These are phyloP conservation scores for Palythoa grandiflora DNA, from an alignment of 92 coral and sea anemone species.

Conservation along the genomic window DNA sequence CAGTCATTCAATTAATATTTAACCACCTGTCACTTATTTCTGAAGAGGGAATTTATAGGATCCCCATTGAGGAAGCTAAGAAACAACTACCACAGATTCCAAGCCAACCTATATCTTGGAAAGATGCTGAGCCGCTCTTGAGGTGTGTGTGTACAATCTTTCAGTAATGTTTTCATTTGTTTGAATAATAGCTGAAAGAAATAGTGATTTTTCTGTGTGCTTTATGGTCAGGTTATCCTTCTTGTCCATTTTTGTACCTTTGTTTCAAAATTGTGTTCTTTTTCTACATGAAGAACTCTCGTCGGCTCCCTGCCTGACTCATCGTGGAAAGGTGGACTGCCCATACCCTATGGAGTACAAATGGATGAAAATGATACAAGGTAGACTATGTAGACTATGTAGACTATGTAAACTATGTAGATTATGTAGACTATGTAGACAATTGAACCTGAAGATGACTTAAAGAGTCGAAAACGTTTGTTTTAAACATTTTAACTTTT, in stretches of 20 bases:
- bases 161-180: neutral
- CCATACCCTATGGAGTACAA: conserved; percentile 79
- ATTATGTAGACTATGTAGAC: too few species aligned
- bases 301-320: conserved; percentile 54
- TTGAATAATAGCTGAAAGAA: neutral
- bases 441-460: too few species aligned
- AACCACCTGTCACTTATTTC: neutral
- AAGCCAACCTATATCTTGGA: conserved; percentile 79
- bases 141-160: conserved; percentile 48
- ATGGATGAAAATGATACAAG: conserved; percentile 76
- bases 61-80: conserved; percentile 78
- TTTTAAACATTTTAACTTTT: too few species aligned
- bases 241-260: neutral
- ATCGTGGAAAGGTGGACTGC: conserved; percentile 79
- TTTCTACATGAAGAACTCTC: conserved; percentile 61
- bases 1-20: too few species aligned
- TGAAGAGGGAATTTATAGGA: conserved; percentile 81
- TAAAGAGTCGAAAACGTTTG: too few species aligned
- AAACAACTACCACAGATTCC: conserved; percentile 83
- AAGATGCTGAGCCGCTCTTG: conserved; percentile 79
- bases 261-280: neutral
- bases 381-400: conserved; percentile 60
- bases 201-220: neutral
- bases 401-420: too few species aligned
- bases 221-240: neutral